phyloP scores from a whole-genome alignment of 2,888 invertebrate genomes.

The Teleiodes luculella region DNA sequence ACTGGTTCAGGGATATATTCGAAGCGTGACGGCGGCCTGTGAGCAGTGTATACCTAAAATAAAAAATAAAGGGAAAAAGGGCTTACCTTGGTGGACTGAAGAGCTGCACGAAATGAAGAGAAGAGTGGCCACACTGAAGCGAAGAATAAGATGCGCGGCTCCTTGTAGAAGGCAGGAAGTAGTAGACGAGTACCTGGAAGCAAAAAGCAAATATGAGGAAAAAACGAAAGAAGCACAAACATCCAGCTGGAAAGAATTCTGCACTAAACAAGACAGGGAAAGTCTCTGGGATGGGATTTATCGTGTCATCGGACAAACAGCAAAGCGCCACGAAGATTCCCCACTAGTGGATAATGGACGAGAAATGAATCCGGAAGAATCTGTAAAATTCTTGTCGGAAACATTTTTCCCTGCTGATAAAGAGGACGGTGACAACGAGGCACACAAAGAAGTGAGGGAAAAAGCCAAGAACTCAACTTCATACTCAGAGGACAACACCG shows the following conservation, averaged over 20 bases:
- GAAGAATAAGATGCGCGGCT: conserved; percentile 9
- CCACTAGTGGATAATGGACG: neutral
- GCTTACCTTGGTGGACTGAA: conserved; percentile 13
- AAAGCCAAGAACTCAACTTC: no score
- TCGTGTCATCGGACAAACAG: conserved; percentile 10
- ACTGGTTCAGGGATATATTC: neutral
- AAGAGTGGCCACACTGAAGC: neutral
- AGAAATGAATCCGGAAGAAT: no score
- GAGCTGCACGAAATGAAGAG: neutral
- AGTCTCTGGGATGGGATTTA: conserved; percentile 16
- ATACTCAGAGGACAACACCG: neutral
- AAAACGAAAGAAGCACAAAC: conserved; percentile 1
- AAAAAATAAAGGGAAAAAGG: neutral
- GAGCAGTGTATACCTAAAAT: neutral
- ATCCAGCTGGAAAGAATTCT: conserved; percentile 13
- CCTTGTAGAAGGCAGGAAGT: conserved; percentile 3
- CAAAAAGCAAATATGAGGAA: conserved; percentile 6
- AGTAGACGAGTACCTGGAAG: conserved; percentile 13
- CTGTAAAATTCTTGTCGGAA: no score
- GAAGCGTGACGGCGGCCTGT: neutral
- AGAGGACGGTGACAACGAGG: no score
- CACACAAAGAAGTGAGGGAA: no score
- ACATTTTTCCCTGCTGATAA: no score
- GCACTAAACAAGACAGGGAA: neutral
- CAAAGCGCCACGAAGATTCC: neutral